Evolutionary conservation across 2,888 invertebrate genomes (phyloP), one percentile per base, ranked within the genome.

Genomic region (Hipparchia sbordonii): DNA sequence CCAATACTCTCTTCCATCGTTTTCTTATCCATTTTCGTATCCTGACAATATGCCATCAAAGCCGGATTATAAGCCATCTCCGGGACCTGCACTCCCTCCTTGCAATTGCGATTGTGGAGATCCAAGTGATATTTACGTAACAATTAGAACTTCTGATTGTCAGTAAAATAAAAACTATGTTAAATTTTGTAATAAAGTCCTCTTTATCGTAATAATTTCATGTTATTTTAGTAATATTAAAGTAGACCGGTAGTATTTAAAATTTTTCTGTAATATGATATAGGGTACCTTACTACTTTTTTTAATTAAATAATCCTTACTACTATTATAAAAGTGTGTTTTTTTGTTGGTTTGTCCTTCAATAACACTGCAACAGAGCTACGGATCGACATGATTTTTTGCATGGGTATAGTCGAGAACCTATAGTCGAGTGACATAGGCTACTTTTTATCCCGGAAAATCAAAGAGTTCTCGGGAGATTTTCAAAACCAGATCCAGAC

Each of bases 111-210:
- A 62, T 13, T 48, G 46, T 33, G 33, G 10, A 2, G 61, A 59
- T 63, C 65, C 76, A 7, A 76, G 76, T 52, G 79, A 78, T 74
- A 73, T 80, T 54, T 76, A 63, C 68, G 65, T 80, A 48, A 69
- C 75, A 12, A 76, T 80, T 13, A 76, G 68, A 66, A 70, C 39
- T 39, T 39, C 79, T 46, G 79, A 79, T 9, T 68, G 60, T 67
- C 63, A 33, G 9, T 57, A n/a, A 23, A 70, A 71, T 72, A 69
- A 71, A 67, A 54, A 8, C 13, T 33, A 3, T 60, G 12, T 60
- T 1, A 23, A 10, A 9, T 4, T 59, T 23, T 23, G 23, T 23
- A 39, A 39, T 60, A 39, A 39, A 39, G 39, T 12, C 9, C 9
- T 59, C 10, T 60, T 60, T 60, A 4, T 23, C 5, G 5, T 7